These are phyloP conservation scores for Pelagia noctiluca DNA, from an alignment of 30 jellyfish, hydroid and myxozoan genomes.

Conservation along the genomic window DNA sequence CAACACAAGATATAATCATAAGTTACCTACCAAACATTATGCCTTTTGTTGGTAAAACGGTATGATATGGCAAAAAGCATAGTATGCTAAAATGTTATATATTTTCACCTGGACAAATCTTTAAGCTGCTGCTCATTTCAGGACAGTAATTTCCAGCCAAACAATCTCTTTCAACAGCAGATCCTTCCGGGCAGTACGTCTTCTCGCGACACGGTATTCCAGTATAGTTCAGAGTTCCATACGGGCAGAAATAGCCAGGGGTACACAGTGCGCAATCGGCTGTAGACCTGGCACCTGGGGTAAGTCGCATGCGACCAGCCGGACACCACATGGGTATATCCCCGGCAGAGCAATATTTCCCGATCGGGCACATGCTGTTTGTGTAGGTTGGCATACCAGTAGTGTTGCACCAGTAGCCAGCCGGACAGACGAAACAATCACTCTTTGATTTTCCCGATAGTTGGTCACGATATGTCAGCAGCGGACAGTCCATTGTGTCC, in stretches of 20 bases:
- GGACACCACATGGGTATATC: constrained; percentile 97
- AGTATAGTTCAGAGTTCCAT: constrained; percentile 74
- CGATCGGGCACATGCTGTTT: constrained; percentile 88
- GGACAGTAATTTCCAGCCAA: constrained; percentile 98
- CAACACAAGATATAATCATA: no score
- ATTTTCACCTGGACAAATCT: constrained; percentile 93
- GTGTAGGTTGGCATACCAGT: constrained; percentile 85
- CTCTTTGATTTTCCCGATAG: constrained; percentile 68
- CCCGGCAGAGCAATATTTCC: constrained; percentile 91
- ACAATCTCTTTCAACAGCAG: constrained; percentile 84
- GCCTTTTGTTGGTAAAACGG: no score
- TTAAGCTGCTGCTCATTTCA: constrained; percentile 76
- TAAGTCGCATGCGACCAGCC: constrained; percentile 88
- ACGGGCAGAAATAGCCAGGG: constrained; percentile 94
- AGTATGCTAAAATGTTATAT: no score
- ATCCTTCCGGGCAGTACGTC: constrained; percentile 86
- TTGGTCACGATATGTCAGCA: constrained; percentile 82
- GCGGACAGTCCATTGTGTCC: constrained; percentile 84
- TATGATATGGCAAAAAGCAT: background rate
- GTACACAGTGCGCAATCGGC: constrained; percentile 85
- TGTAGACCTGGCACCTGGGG: constrained; percentile 79
- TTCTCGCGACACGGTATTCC: constrained; percentile 94
- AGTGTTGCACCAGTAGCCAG: constrained; percentile 93
- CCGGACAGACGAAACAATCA: constrained; percentile 93
- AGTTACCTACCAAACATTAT: no score